phyloP scores from a whole-genome alignment of 2,888 invertebrate genomes.

The Cantharis rufa region DNA sequence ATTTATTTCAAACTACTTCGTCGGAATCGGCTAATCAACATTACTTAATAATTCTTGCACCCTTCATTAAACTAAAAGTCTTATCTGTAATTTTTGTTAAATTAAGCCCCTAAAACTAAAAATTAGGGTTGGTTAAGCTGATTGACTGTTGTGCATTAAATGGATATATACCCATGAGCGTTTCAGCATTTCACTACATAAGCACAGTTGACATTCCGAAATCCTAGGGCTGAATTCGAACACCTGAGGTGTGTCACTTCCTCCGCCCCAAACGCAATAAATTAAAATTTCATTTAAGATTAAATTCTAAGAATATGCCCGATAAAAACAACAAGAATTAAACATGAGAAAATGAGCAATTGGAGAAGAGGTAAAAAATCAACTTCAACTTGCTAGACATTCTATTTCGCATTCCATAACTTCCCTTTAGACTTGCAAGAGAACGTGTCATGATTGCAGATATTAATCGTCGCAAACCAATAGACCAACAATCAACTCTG shows the following conservation, averaged over 20 bases:
- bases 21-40: neutral
- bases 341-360: neutral
- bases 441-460: conserved; percentile 29
- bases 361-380: neutral
- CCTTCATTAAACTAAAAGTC: neutral
- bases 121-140: neutral
- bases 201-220: conserved; percentile 1
- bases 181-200: conserved; percentile 15
- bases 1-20: neutral
- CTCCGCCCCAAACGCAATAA: neutral
- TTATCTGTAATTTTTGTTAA: neutral
- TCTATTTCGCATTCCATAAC: neutral
- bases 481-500: conserved; percentile 25
- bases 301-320: neutral
- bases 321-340: neutral
- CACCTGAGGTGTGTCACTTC: neutral
- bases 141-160: neutral
- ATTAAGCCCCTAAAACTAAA: neutral
- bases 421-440: neutral
- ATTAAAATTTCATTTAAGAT: neutral
- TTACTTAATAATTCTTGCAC: neutral
- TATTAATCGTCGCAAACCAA: conserved; percentile 29
- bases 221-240: neutral
- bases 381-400: neutral
- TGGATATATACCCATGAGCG: neutral